A percentile compares a stretch with the other conserved stretches of the same genome.
Evolutionary conservation across 1,140 invertebrate genomes (phyloP).

Genomic region (Ridgeia piscesae): DNA sequence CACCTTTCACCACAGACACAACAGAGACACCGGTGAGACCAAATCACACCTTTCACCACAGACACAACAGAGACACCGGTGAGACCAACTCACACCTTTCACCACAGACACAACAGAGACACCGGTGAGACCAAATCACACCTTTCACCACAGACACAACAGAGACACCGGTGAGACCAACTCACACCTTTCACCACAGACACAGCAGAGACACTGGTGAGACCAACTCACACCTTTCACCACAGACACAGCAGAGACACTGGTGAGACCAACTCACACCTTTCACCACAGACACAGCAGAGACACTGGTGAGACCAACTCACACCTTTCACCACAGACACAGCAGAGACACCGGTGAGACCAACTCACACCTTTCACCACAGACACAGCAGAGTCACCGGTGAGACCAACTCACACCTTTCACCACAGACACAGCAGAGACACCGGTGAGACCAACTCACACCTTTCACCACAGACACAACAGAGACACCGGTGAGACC

Average conservation of each 20-base stretch:
- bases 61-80: slow-evolving; percentile 21
- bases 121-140: neutral
- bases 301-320: neutral
- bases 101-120: slow-evolving; percentile 29
- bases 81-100: neutral
- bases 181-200: slow-evolving; percentile 25
- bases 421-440: slow-evolving; percentile 29
- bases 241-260: slow-evolving; percentile 30
- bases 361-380: neutral
- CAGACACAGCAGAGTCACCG: slow-evolving; percentile 29
- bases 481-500: slow-evolving; percentile 7
- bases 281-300: slow-evolving; percentile 29
- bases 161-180: slow-evolving; percentile 8
- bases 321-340: slow-evolving; percentile 25
- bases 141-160: slow-evolving; percentile 28
- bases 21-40: slow-evolving; percentile 7
- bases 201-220: slow-evolving; percentile 3
- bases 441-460: neutral
- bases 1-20: slow-evolving; percentile 27
- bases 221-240: neutral
- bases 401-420: neutral
- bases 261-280: neutral
- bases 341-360: slow-evolving; percentile 11
- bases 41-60: slow-evolving; percentile 20
- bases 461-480: slow-evolving; percentile 27